phyloP scores from a whole-genome alignment of 2,797 vertebrate genomes.

The Amblyraja radiata region DNA sequence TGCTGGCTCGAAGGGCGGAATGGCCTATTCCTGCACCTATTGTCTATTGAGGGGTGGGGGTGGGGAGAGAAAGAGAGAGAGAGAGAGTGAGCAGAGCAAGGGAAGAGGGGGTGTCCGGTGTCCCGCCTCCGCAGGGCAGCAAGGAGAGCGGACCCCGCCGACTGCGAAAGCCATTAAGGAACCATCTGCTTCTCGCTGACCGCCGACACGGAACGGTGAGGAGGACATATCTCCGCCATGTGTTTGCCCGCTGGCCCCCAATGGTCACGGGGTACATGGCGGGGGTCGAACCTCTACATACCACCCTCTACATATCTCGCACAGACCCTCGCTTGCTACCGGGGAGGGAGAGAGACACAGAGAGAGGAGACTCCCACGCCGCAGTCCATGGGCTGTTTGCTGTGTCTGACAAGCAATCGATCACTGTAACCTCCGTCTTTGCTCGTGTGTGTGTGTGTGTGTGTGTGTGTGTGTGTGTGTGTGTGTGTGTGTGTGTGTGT shows the following conservation, averaged over 20 bases:
- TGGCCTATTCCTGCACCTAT: too few relatives aligned
- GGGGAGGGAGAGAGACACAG: too few relatives aligned
- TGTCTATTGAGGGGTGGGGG: too few relatives aligned
- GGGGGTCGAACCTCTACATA: too few relatives aligned
- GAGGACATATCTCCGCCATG: neutral
- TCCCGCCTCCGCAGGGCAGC: neutral
- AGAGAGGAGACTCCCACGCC: neutral
- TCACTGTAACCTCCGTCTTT: neutral
- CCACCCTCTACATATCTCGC: neutral
- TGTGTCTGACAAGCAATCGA: too few relatives aligned
- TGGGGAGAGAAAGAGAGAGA: neutral
- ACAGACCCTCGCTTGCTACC: too few relatives aligned
- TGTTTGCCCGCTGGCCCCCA: neutral
- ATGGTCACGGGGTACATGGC: neutral
- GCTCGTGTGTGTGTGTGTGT: too few relatives aligned
- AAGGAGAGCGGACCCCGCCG: neutral
- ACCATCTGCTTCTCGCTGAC: neutral
- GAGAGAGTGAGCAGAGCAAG: too few relatives aligned
- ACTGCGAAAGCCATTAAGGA: neutral
- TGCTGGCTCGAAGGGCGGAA: too few relatives aligned
- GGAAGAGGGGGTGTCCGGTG: neutral
- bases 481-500: rapidly evolving
- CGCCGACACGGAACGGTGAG: neutral
- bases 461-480: too few relatives aligned
- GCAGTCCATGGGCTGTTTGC: neutral